A percentile compares a stretch with the other conserved stretches of the same genome.
Evolutionary conservation across 2,888 invertebrate species (phyloP).

Genomic region (Stegophylla sp.): DNA sequence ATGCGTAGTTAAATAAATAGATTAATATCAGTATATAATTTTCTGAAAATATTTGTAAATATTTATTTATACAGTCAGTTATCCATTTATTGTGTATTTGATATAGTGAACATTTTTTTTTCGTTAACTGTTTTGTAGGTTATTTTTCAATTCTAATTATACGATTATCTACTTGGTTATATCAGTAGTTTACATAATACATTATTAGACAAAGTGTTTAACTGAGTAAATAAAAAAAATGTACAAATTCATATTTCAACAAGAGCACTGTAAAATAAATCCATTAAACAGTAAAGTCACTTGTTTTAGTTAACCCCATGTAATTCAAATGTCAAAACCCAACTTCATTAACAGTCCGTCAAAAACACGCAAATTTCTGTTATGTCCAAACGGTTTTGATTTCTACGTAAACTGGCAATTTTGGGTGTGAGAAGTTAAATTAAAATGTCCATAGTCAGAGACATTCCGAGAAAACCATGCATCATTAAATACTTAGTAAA

Average conservation of each 20-base stretch:
- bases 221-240: background rate
- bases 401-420: slow-evolving; percentile 3
- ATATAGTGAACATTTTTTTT: no score
- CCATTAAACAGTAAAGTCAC: slow-evolving; percentile 21
- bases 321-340: slow-evolving; percentile 42
- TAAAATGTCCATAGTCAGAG: background rate
- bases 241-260: slow-evolving; percentile 16
- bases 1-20: no score
- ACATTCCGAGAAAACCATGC: background rate
- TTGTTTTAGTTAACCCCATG: slow-evolving; percentile 34
- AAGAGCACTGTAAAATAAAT: background rate
- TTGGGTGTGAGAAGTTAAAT: background rate
- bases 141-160: background rate
- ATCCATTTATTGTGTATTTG: no score
- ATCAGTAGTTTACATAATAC: no score
- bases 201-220: no score
- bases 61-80: no score
- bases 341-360: slow-evolving; percentile 50
- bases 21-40: no score
- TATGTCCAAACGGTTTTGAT: slow-evolving; percentile 35
- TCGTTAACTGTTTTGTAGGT: background rate
- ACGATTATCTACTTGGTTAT: background rate
- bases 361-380: slow-evolving; percentile 35
- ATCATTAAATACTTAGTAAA: background rate
- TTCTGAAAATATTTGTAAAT: no score